phyloP scores from a whole-genome alignment of 2,888 invertebrate species.

The Mimachlamys varia region DNA sequence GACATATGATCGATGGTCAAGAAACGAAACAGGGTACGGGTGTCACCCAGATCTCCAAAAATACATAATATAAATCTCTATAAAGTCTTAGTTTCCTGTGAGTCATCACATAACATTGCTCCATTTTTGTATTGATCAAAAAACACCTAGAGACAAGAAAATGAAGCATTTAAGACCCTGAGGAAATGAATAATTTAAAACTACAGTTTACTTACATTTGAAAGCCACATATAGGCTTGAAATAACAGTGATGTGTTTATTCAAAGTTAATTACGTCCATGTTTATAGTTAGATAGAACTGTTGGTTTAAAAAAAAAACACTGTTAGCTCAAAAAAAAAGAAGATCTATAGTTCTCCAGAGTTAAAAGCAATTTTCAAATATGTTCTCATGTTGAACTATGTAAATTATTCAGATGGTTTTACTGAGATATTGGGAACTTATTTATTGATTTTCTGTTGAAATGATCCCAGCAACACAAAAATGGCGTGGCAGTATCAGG shows the following conservation, averaged over 20 bases:
- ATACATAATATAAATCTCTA: neutral
- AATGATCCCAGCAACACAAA: conserved; percentile 1
- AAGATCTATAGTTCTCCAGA: neutral
- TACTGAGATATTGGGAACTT: neutral
- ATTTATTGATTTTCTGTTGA: neutral
- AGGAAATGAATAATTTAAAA: conserved; percentile 21
- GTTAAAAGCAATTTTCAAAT: conserved; percentile 1
- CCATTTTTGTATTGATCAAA: neutral
- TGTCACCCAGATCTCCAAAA: neutral
- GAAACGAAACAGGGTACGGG: neutral
- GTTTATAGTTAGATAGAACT: neutral
- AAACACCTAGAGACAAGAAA: conserved; percentile 28
- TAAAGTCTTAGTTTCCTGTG: conserved; percentile 1
- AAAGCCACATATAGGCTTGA: neutral
- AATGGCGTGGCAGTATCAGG: neutral
- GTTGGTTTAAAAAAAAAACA: neutral
- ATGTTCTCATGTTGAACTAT: neutral
- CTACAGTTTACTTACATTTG: neutral
- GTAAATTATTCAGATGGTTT: neutral
- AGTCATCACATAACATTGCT: neutral
- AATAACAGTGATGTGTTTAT: neutral
- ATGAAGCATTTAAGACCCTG: neutral
- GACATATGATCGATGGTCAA: neutral
- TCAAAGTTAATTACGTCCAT: neutral
- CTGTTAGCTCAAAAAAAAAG: neutral